A percentile compares a stretch with the other conserved stretches of the same genome.
phyloP scores from a whole-genome alignment of 2,113 vertebrate genomes.

The Athene cunicularia region DNA sequence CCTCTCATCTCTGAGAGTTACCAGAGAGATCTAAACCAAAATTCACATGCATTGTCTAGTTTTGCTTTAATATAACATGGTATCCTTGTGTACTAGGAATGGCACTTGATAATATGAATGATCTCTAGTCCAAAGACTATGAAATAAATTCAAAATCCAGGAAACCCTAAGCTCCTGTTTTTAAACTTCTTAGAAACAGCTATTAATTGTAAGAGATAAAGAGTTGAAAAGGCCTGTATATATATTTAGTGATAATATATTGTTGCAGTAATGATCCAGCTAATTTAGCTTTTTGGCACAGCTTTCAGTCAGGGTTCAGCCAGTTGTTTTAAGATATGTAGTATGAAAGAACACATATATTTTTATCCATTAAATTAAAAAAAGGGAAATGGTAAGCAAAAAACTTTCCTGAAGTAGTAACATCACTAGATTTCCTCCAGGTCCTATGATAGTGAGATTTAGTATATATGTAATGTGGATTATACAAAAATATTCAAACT shows the following conservation, averaged over 20 bases:
- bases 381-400: not conserved
- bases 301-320: not conserved
- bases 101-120: not conserved
- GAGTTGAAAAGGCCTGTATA: not conserved
- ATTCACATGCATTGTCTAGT: accelerated
- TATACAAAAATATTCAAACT: not conserved
- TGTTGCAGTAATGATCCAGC: not conserved
- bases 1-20: not conserved
- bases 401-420: not conserved
- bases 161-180: not conserved
- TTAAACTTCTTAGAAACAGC: not conserved
- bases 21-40: not conserved
- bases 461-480: not conserved
- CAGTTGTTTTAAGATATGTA: not conserved
- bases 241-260: not conserved
- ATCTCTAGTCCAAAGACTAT: not conserved
- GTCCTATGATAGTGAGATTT: not conserved
- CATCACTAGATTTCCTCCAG: not conserved
- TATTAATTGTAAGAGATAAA: not conserved
- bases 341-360: not conserved
- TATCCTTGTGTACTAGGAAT: not conserved
- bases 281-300: not conserved
- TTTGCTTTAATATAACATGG: not conserved
- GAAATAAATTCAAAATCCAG: not conserved
- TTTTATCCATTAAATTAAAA: not conserved